Conservation (phyloP, 2,888 invertebrate species). For the Dichetophora obliterata region DNA sequence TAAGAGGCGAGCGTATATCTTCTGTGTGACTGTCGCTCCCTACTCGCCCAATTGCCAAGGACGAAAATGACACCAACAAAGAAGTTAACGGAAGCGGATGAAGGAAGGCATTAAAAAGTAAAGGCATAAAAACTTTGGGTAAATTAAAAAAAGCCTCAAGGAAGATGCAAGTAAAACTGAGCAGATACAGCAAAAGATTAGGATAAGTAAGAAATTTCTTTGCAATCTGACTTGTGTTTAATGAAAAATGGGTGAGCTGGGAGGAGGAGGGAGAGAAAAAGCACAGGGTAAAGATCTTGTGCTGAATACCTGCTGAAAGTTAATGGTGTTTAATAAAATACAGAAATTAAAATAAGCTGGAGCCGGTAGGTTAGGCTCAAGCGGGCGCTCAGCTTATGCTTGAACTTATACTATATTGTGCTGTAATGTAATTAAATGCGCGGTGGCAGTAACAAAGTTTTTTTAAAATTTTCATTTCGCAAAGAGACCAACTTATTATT, state of each 20-base stretch:
- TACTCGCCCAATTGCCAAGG: neutral
- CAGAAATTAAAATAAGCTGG: neutral
- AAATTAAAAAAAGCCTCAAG: constrained; percentile 1
- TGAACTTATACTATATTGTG: neutral
- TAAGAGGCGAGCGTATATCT: neutral
- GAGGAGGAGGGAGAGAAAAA: neutral
- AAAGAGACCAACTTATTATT: neutral
- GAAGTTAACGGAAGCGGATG: neutral
- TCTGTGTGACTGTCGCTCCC: no score
- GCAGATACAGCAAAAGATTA: neutral
- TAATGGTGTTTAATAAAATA: neutral
- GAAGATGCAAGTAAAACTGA: neutral
- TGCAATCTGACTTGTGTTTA: neutral
- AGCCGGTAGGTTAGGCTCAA: neutral
- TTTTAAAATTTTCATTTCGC: neutral
- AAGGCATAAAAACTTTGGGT: constrained; percentile 5
- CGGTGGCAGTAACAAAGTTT: neutral
- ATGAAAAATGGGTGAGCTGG: neutral
- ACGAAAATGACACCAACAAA: no score
- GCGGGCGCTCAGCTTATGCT: neutral
- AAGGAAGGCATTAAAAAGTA: constrained; percentile 1
- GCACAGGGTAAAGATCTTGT: neutral
- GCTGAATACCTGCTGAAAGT: neutral
- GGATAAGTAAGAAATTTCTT: neutral
- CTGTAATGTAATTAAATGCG: neutral